Evolutionary conservation across 2,888 invertebrate genomes (phyloP), one percentile per base, ranked within the genome.

Genomic region (Epistrophella euchroma): DNA sequence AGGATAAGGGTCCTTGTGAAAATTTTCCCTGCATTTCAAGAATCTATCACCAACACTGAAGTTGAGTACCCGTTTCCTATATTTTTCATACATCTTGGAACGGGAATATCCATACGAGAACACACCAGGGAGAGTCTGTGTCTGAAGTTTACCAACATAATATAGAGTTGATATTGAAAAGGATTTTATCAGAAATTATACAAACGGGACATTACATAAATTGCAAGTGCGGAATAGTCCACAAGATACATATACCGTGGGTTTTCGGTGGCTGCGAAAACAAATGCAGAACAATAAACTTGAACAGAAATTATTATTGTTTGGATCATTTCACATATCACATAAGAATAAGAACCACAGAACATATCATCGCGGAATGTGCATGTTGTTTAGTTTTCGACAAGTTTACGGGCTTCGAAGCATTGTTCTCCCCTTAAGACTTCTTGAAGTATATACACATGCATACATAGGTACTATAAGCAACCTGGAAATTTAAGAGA

Each of bases 241-340:
- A 45, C 17, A 45, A 45, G 9, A 45, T 17, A 17, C 9, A 45
- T 17, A n/a, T n/a, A n/a, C 17, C 45, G 45, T 17, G 17, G 17
- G 17, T 9, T 45, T 45, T 37, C 28, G 45, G 55, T 70, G 56
- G 7, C 64, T 82, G 75, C 19, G 56, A 74, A 80, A 55, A 80
- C 74, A 80, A 80, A 80, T 58, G 62, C 74, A 32, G 62, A 84
- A 79, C 84, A 78, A 75, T 79, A 66, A 79, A 71, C 56, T 28
- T 50, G 56, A 74, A 79, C 74, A 74, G 74, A 71, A 84, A 84
- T 84, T 64, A 79, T 79, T 71, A 84, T 84, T 79, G 75, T 75
- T 79, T 79, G 71, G 75, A 71, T 71, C 75, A 75, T 79, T 84
- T 64, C 45, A 17, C 45, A 45, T 43, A 70, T n/a, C n/a, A n/a